Percentiles rank a stretch among this genome's conserved stretches.
Conservation (phyloP, 2,888 invertebrate genomes). For the Tiphia femorata region DNA sequence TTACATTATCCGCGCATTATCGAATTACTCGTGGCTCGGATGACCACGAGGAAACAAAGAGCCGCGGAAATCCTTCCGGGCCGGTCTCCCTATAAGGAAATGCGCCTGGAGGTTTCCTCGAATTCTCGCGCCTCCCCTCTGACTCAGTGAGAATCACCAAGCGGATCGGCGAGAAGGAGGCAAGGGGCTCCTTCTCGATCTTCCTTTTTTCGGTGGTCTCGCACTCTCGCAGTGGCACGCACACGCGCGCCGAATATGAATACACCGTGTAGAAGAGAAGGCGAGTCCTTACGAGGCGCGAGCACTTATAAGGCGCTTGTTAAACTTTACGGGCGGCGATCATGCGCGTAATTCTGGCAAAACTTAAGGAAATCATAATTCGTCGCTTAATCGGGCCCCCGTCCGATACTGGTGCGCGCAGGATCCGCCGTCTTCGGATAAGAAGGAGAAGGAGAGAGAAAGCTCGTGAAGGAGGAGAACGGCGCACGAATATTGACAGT, state of each 20-base stretch:
- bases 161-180: too few species aligned
- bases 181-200: background rate
- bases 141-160: too few species aligned
- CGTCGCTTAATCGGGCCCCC: background rate
- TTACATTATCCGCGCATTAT: too few species aligned
- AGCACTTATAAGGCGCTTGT: conserved; percentile 35
- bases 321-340: conserved; percentile 46
- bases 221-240: background rate
- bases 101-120: too few species aligned
- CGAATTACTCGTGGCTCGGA: too few species aligned
- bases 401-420: background rate
- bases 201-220: too few species aligned
- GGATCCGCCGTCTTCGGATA: background rate
- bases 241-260: background rate
- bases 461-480: conserved; percentile 10
- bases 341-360: conserved; percentile 36
- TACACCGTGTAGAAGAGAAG: background rate
- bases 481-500: conserved; percentile 13
- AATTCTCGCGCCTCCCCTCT: too few species aligned
- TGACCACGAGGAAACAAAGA: too few species aligned
- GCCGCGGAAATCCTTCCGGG: too few species aligned
- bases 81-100: too few species aligned
- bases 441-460: too few species aligned
- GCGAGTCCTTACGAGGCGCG: conserved; percentile 15
- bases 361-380: conserved; percentile 25